Percentiles rank a stretch among this genome's conserved stretches.
Evolutionary conservation across 2,797 vertebrate species (phyloP).

Genomic region (Momotus momota): DNA sequence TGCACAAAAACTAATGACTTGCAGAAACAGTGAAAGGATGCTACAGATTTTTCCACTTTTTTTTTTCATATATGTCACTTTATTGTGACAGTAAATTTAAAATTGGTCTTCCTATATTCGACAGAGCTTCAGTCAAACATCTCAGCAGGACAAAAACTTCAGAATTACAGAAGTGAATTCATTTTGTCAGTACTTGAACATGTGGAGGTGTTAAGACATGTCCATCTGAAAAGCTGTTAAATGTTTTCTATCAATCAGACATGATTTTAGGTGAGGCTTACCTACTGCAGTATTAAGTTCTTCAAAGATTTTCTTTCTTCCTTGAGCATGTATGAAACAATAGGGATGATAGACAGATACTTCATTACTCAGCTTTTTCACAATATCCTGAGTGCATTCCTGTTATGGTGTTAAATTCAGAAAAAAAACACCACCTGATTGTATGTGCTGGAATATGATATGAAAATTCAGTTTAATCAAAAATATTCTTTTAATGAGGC

Average conservation of each 20-base stretch:
- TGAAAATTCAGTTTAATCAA: neutral
- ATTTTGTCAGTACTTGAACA: neutral
- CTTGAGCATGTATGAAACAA: neutral
- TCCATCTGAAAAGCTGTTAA: neutral
- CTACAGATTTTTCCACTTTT: neutral
- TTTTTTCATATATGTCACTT: neutral
- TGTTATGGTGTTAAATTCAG: neutral
- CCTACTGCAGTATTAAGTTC: neutral
- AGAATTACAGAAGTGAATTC: neutral
- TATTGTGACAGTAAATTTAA: neutral
- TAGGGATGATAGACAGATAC: neutral
- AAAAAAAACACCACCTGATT: neutral
- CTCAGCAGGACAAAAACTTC: neutral
- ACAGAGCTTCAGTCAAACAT: neutral
- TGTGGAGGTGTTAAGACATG: neutral
- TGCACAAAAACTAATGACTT: neutral
- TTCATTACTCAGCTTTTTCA: constrained; percentile 15
- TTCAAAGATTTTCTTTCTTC: neutral
- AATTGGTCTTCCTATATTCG: neutral
- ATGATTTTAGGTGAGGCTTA: neutral
- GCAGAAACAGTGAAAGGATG: neutral
- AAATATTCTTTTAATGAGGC: constrained; percentile 7
- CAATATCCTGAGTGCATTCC: neutral
- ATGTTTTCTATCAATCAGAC: neutral
- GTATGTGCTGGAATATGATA: neutral